Evolutionary conservation across 92 coral and sea anemone genomes (phyloP).

Genomic region (Porites cylindrica): DNA sequence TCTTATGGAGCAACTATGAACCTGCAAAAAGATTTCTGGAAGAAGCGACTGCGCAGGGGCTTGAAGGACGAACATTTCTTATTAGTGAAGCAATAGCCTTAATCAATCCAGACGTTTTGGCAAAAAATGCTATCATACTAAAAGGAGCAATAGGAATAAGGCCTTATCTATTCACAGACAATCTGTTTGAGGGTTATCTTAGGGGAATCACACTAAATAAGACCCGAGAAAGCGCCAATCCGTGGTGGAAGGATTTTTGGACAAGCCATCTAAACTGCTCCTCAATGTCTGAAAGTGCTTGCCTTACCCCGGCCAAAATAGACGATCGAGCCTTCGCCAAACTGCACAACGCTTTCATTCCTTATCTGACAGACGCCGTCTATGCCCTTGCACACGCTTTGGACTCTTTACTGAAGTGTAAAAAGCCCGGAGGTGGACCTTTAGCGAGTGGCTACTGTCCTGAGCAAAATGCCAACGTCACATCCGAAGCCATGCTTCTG

Average conservation of each 20-base stretch:
- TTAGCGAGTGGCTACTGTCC: constrained; percentile 40
- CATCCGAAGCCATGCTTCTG: constrained; percentile 52
- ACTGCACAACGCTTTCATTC: constrained; percentile 72
- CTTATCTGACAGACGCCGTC: constrained; percentile 80
- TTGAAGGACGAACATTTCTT: constrained; percentile 78
- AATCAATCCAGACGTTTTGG: constrained; percentile 62
- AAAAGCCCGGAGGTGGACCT: constrained; percentile 20
- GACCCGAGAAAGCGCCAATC: constrained; percentile 42
- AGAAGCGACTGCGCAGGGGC: constrained; percentile 72
- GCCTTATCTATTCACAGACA: constrained; percentile 59
- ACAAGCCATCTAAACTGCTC: constrained; percentile 51
- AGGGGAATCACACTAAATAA: constrained; percentile 48
- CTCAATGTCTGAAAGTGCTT: background rate
- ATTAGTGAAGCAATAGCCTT: constrained; percentile 83
- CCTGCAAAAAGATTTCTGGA: constrained; percentile 79
- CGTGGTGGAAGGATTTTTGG: constrained; percentile 88
- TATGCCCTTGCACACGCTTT: constrained; percentile 78
- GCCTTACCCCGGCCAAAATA: constrained; percentile 29
- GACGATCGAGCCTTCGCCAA: constrained; percentile 43
- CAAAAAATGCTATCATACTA: constrained; percentile 61
- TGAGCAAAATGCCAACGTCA: constrained; percentile 11
- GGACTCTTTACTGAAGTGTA: constrained; percentile 47
- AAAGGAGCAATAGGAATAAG: constrained; percentile 75
- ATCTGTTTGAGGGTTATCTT: constrained; percentile 52
- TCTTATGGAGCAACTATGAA: constrained; percentile 86